phyloP scores from a whole-genome alignment of 1,140 invertebrate genomes.

The Drosophila bocqueti region DNA sequence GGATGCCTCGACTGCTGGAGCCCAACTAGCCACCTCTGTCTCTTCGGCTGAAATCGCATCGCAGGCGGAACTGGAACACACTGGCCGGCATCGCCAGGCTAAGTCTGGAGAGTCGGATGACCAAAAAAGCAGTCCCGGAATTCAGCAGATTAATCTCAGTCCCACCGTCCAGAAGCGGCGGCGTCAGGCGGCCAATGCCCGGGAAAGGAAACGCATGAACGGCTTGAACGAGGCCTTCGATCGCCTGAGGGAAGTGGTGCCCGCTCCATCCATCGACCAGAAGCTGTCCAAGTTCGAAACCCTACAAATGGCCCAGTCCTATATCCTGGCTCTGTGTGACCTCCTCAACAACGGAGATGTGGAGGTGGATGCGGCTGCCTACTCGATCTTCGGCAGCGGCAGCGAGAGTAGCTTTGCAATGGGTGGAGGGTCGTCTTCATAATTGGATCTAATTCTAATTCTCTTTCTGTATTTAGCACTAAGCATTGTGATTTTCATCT shows the following conservation, averaged over 20 bases:
- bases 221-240: conserved; percentile 94
- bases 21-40: conserved; percentile 1
- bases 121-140: conserved; percentile 13
- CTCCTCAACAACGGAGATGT: conserved; percentile 84
- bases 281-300: conserved; percentile 95
- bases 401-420: conserved; percentile 60
- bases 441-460: background rate
- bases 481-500: conserved; percentile 68
- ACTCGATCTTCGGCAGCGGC: conserved; percentile 59
- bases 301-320: conserved; percentile 94
- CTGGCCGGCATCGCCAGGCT: background rate
- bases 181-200: conserved; percentile 91
- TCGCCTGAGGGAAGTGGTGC: conserved; percentile 91
- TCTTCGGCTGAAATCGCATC: background rate
- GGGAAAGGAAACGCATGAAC: conserved; percentile 93
- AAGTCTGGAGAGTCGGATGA: conserved; percentile 25
- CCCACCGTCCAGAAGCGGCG: conserved; percentile 88
- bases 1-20: conserved; percentile 15
- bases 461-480: conserved; percentile 37
- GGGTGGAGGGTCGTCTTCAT: conserved; percentile 18
- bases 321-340: conserved; percentile 91
- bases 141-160: conserved; percentile 79
- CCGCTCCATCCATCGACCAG: conserved; percentile 90
- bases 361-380: conserved; percentile 56
- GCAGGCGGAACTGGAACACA: background rate